Percentiles rank a stretch among this genome's conserved stretches.
Evolutionary conservation across 2,797 vertebrate species (phyloP).

Genomic region (Protonibea diacanthus): DNA sequence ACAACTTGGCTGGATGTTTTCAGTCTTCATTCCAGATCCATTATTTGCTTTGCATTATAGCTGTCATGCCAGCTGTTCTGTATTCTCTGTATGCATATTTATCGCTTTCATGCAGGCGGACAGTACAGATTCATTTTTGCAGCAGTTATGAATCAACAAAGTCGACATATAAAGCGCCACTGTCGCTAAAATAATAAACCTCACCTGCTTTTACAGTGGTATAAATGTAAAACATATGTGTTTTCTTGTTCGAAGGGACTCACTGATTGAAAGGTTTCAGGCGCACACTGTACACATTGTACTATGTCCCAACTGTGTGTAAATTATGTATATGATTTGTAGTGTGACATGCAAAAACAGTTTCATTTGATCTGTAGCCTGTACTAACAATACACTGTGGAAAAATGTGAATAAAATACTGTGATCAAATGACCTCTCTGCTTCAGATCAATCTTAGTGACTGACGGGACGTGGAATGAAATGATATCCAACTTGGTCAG

Average conservation of each 20-base stretch:
- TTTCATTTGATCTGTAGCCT: constrained; percentile 6
- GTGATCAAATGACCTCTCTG: neutral
- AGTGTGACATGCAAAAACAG: neutral
- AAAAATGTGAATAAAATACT: constrained; percentile 35
- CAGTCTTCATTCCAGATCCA: neutral
- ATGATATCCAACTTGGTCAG: constrained; percentile 1
- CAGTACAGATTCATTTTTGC: neutral
- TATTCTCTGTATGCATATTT: constrained; percentile 19
- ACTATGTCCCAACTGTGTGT: neutral
- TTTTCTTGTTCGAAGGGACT: neutral
- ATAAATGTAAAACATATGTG: neutral
- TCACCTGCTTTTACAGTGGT: neutral
- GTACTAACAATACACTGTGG: constrained; percentile 4
- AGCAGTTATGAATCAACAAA: constrained; percentile 6
- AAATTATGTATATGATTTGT: constrained; percentile 1
- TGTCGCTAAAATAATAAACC: constrained; percentile 2
- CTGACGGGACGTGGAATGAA: neutral
- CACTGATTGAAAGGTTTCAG: neutral
- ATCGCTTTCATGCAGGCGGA: neutral
- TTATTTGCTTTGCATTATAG: constrained; percentile 9
- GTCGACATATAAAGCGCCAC: neutral
- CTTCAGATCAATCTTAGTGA: constrained; percentile 3
- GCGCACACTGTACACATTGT: neutral
- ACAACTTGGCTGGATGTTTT: neutral
- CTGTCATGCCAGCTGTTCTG: neutral